Base-by-base conservation (phyloP, 2,113 vertebrate species). In the Hypanus sabinus region DNA sequence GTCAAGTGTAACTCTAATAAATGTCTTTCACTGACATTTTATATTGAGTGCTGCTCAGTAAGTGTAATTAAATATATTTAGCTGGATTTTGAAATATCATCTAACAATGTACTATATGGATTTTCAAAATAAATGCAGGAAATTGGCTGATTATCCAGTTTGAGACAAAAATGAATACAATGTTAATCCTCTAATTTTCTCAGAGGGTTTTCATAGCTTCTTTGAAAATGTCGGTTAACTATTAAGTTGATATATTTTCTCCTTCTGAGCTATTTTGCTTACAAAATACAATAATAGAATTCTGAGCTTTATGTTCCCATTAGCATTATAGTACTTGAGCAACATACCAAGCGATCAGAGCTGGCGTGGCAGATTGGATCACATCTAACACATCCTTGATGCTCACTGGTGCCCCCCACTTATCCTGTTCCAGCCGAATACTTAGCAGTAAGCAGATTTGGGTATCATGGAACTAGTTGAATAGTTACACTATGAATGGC, bases 1-100 rank as follows among this genome's bases (percentile, higher is more conserved):
- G 85, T n/a, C 83, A 30, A 87, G 5, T 60, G 18, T 55, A 87
- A n/a, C 83, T 87, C 57, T n/a, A 65, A 88, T 88, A 88, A 88
- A 65, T 65, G 30, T 62, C 57, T 65, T 60, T 88, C 30, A 65
- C 30, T 88, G 85, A n/a, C 14, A 12, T 65, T n/a, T 60, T 60
- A 60, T 55, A 88, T 62, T 18, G 57, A 65, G 57, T 88, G 14
- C 62, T n/a, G 27, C 57, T n/a, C 30, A 88, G 60, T 88, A 85
- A 57, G 81, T 60, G 46, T 10, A 85, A 60, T 14, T 27, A 65
- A 88, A 88, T 30, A 88, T n/a, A 65, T 88, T 33, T 60, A 88
- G 33, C 85, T 88, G 57, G 27, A 65, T 88, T 6, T 62, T 18
- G 55, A 85, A 85, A 85, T 60, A 85, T 85, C 55, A 88, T 22